Conservation (phyloP, 2,797 vertebrate genomes). For the Florisuga fusca region DNA sequence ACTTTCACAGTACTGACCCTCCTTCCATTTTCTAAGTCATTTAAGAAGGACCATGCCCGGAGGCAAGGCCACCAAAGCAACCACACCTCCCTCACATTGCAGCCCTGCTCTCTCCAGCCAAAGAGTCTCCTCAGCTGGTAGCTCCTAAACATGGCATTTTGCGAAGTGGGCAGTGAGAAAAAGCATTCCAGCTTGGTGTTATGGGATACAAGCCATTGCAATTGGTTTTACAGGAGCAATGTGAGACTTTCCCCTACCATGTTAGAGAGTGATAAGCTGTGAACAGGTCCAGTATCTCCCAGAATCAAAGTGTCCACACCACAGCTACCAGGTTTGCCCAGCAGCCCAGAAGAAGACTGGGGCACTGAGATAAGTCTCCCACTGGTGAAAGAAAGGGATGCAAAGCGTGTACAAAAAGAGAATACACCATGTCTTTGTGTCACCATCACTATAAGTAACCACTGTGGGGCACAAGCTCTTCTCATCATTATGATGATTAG, state of each 20-base stretch:
- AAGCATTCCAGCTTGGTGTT: neutral
- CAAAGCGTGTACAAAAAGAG: neutral
- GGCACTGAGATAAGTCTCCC: neutral
- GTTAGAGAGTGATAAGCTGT: neutral
- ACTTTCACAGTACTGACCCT: neutral
- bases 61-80: neutral
- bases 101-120: neutral
- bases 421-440: fast-evolving
- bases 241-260: neutral
- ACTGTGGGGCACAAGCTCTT: neutral
- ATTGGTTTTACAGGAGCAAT: fast-evolving
- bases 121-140: fast-evolving
- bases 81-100: fast-evolving
- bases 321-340: neutral
- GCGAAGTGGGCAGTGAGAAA: neutral
- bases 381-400: neutral
- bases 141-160: neutral
- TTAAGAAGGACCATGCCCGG: fast-evolving
- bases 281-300: fast-evolving
- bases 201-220: neutral
- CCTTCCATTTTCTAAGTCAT: neutral
- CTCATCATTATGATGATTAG: no score
- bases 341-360: fast-evolving
- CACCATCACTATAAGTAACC: neutral
- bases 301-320: fast-evolving